Base-by-base conservation (phyloP, 2,797 vertebrate genomes). In the Micromesistius poutassou region DNA sequence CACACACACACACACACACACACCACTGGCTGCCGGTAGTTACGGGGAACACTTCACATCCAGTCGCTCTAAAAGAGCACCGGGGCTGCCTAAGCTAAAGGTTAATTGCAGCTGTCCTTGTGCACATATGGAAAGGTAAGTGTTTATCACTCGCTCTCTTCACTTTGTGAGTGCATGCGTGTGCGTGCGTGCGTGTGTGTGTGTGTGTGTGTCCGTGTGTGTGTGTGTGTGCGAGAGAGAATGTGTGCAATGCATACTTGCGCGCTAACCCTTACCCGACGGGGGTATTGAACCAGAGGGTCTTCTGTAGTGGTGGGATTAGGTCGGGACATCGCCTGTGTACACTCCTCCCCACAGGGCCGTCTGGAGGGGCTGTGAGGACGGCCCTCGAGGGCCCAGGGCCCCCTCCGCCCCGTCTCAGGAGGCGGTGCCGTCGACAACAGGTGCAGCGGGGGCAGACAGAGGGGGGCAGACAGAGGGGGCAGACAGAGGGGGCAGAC, bases 31-130 rank as follows among this genome's bases (percentile, higher is more conserved):
- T 25, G 72, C 66, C 75, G 79, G 88, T 87, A 85, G 84, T 88
- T 88, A 86, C 85, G 86, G 89, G 87, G 81, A 89, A 88, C 89
- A 90, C 90, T 93, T 85, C 84, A 90, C 80, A 83, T 87, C 89
- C 83, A 89, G 92, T 91, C 90, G 92, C 89, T 91, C 90, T 90
- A 88, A 87, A 84, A 80, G 86, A 87, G 89, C 78, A 90, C 88
- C 76, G 81, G 77, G 80, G 87, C 85, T 84, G 85, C 91, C 90
- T 92, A 89, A 90, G 90, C 86, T 87, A 91, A 90, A 92, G 91
- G 91, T 92, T 92, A 92, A 92, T 92, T 92, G 91, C 89, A 82
- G 86, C 81, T 42, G 91, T 92, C 92, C 91, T 92, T 92, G 87
- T 89, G 78, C 89, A 84, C 91, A 89, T 86, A 90, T 81, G 87